These are phyloP conservation scores for Terrapene triunguis DNA, from an alignment of 2,113 vertebrate species.

Conservation along the genomic window DNA sequence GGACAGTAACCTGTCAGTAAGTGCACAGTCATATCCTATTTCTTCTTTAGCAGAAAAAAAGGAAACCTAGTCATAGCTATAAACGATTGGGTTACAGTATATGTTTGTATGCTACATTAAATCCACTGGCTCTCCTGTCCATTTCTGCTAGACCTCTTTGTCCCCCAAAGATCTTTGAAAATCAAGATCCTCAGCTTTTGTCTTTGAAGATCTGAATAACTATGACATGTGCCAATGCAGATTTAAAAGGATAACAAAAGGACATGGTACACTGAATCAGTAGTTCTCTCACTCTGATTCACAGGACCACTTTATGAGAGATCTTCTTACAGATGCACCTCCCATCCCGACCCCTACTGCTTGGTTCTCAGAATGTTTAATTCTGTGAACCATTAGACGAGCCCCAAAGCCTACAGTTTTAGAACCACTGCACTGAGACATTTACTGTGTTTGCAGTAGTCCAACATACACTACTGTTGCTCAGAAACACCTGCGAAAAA, in stretches of 20 bases:
- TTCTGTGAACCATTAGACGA: neutral
- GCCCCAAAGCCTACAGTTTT: neutral
- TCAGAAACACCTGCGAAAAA: conserved; percentile 6
- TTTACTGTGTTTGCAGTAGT: neutral
- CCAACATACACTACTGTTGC: neutral
- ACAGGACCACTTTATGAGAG: conserved; percentile 10
- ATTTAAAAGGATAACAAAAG: conserved; percentile 19
- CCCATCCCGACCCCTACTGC: neutral
- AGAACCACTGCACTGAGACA: neutral
- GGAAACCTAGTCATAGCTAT: neutral
- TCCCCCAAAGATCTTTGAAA: neutral
- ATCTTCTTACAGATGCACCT: conserved; percentile 31
- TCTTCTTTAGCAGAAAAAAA: neutral
- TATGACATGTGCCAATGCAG: conserved; percentile 19
- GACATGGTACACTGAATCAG: conserved; percentile 24
- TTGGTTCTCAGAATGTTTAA: neutral
- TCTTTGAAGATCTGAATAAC: conserved; percentile 2
- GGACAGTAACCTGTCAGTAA: neutral
- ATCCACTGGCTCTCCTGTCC: neutral
- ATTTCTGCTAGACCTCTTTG: neutral
- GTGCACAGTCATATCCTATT: neutral
- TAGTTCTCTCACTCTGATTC: conserved; percentile 10
- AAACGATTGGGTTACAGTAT: neutral
- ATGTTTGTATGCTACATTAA: neutral
- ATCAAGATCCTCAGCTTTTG: neutral